Evolutionary conservation across 2,113 vertebrate genomes (phyloP), one percentile per base, ranked within the genome.

Genomic region (Gadus macrocephalus): DNA sequence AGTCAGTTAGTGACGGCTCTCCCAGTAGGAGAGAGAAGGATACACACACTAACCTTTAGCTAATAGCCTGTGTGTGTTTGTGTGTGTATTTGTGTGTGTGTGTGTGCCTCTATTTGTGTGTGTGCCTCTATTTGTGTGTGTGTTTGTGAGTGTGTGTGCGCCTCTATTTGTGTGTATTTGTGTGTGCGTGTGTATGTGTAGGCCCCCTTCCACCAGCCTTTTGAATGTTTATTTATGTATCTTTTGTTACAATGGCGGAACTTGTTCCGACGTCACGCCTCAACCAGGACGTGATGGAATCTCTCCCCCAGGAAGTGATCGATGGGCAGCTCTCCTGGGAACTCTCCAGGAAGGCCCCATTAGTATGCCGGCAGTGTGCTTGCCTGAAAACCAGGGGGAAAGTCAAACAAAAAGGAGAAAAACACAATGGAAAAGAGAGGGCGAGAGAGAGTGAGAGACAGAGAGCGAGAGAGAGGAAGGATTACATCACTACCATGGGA

Each of bases 341-440:
- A 67, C 61, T 62, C 20, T 62, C 64, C 56, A 62, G 62, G 53
- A 0, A 17, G 42, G 35, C 60, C 17, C 55, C 67, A 78, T 81
- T 66, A 68, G 79, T 81, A 75, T 78, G 73, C 75, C 67, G 70
- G 67, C 64, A 6, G 70, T 70, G 70, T 53, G 31, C 28, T 58
- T 2, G 53, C 12, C 16, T 2, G n/a, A 66, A 64, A 66, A 70
- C 4, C 14, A 64, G 38, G 20, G 20, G 2, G 16, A 69, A 28
- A 62, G 17, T 2, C 9, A 31, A 42, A 22, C 35, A 53, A 19
- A 16, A 53, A 70, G 22, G 15, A 0, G 16, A 75, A 38, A 15
- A 53, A 38, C 8, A 15, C 35, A 70, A 63, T 17, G 14, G 65
- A 67, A 22, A 53, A 55, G 25, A 14, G 15, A n/a, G 56, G 28